Evolutionary conservation across 2,797 vertebrate genomes (phyloP).

Genomic region (Myotis planiceps): DNA sequence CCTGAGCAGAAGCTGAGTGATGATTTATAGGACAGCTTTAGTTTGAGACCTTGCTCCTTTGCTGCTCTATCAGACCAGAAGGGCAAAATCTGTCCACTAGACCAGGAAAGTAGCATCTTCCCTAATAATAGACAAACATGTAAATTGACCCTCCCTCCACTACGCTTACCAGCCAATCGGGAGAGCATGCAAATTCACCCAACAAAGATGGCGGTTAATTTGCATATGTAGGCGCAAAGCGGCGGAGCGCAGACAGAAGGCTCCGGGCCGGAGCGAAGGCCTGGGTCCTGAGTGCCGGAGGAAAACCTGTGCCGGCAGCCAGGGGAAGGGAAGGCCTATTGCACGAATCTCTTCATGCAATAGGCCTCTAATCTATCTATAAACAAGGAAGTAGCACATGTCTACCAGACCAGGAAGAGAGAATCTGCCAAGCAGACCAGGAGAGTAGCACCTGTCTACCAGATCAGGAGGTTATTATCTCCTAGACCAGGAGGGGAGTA

Average conservation of each 20-base stretch:
- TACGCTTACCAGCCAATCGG: too few relatives aligned
- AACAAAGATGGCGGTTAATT: too few relatives aligned
- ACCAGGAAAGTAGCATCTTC: neutral
- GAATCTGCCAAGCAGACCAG: neutral
- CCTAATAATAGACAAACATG: too few relatives aligned
- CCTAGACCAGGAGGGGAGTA: neutral
- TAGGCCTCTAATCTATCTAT: neutral
- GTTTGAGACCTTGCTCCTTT: neutral
- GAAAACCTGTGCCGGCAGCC: too few relatives aligned
- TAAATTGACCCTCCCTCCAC: too few relatives aligned
- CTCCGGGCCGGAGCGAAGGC: too few relatives aligned
- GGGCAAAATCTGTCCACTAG: neutral
- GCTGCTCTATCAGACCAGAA: neutral
- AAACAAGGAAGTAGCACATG: neutral
- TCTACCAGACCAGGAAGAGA: neutral
- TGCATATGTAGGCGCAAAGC: too few relatives aligned
- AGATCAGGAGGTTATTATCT: neutral
- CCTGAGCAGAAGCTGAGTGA: neutral
- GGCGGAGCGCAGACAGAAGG: too few relatives aligned
- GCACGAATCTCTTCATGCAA: too few relatives aligned
- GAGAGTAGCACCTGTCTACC: neutral
- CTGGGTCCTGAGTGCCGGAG: too few relatives aligned
- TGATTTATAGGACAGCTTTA: conserved; percentile 17
- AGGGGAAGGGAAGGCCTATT: too few relatives aligned
- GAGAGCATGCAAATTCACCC: too few relatives aligned